Conservation (phyloP, 1,140 invertebrate species). For the Megalonaias nervosa region DNA sequence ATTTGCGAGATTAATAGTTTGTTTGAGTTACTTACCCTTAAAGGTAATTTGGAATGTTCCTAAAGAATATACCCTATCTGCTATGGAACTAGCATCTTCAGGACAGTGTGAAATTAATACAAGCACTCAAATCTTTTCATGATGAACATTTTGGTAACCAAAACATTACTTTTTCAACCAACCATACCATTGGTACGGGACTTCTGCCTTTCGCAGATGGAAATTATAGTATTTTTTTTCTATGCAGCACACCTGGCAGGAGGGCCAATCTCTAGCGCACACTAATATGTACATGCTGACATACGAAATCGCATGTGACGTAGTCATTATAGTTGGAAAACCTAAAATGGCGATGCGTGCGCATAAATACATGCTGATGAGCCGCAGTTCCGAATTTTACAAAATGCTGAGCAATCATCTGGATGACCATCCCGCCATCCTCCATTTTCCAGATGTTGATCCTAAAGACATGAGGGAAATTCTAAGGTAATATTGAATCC, state of each 20-base stretch:
- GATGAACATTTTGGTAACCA: too few relatives aligned
- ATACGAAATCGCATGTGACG: constrained; percentile 35
- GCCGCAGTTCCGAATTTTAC: constrained; percentile 36
- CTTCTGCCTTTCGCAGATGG: too few relatives aligned
- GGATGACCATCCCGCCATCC: constrained; percentile 6
- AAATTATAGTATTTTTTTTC: too few relatives aligned
- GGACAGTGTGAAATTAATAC: too few relatives aligned
- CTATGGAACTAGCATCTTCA: too few relatives aligned
- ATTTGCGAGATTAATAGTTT: too few relatives aligned
- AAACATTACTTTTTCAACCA: too few relatives aligned
- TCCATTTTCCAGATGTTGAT: constrained; percentile 7
- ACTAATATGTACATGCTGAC: constrained; percentile 33
- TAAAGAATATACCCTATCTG: too few relatives aligned
- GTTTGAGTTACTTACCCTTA: too few relatives aligned
- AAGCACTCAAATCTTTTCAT: too few relatives aligned
- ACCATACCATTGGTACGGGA: too few relatives aligned
- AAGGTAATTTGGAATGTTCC: too few relatives aligned
- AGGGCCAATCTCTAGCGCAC: constrained; percentile 25
- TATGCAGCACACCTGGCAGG: constrained; percentile 11
- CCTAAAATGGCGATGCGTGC: constrained; percentile 11
- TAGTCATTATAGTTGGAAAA: constrained; percentile 33
- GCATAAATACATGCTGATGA: constrained; percentile 30
- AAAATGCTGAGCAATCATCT: constrained; percentile 17
- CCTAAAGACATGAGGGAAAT: background rate
- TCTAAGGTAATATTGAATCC: constrained; percentile 14